phyloP scores from a whole-genome alignment of 1,140 invertebrate genomes.

The Dryas iulia region DNA sequence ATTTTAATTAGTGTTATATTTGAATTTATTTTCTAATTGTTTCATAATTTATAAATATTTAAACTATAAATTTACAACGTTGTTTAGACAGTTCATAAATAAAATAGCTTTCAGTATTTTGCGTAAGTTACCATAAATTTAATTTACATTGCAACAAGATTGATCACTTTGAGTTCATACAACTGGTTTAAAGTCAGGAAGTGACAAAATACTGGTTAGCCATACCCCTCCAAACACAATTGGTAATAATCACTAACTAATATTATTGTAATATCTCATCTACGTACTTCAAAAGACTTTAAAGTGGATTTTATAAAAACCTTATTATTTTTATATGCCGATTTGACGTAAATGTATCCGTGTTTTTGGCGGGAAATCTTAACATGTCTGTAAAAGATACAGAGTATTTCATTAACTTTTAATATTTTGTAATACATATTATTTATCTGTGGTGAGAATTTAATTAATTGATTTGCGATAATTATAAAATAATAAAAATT shows the following conservation, averaged over 20 bases:
- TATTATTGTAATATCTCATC: constrained; percentile 3
- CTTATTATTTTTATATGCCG: neutral
- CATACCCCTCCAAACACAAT: neutral
- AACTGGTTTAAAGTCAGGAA: constrained; percentile 37
- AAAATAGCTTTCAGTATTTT: constrained; percentile 2
- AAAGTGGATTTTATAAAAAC: neutral
- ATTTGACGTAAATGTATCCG: neutral
- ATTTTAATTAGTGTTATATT: too few species aligned
- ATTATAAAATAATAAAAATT: too few species aligned
- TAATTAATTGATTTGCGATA: neutral
- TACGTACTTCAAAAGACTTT: neutral
- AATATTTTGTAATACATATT: neutral
- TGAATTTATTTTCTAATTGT: neutral
- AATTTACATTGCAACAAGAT: constrained; percentile 27
- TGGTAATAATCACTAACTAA: constrained; percentile 6
- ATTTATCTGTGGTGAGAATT: neutral
- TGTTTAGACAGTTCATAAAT: neutral
- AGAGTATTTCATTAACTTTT: neutral
- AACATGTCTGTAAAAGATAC: neutral
- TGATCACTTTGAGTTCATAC: constrained; percentile 25
- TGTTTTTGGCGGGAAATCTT: too few species aligned
- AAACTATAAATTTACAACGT: neutral
- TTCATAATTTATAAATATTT: neutral
- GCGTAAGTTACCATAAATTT: constrained; percentile 11
- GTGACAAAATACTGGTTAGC: constrained; percentile 22